These are phyloP conservation scores for Ormyrus pomaceus DNA, from an alignment of 2,888 invertebrate genomes.

Conservation along the genomic window DNA sequence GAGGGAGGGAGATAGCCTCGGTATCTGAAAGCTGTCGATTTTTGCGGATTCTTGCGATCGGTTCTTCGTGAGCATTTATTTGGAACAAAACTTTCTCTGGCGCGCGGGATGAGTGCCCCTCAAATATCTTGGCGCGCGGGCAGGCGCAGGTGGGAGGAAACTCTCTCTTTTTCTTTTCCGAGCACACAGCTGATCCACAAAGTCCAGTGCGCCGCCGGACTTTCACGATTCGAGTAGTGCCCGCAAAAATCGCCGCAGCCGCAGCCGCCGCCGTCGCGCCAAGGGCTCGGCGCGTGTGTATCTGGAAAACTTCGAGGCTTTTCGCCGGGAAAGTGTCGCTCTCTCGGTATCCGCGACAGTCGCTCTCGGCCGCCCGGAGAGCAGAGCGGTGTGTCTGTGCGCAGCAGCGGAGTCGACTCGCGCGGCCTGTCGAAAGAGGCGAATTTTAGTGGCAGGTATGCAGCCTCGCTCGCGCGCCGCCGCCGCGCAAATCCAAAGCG, in stretches of 20 bases:
- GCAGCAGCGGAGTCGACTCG: neutral
- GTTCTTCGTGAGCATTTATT: slow-evolving; percentile 30
- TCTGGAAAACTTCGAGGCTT: no score
- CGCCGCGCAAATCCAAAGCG: neutral
- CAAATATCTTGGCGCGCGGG: slow-evolving; percentile 38
- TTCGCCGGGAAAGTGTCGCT: no score
- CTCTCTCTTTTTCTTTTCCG: slow-evolving; percentile 69
- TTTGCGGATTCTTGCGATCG: slow-evolving; percentile 1
- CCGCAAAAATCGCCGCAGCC: neutral
- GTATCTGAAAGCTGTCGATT: neutral
- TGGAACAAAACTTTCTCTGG: slow-evolving; percentile 50
- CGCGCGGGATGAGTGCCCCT: slow-evolving; percentile 52
- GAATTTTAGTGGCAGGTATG: no score
- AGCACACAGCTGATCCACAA: slow-evolving; percentile 70
- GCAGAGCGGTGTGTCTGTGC: neutral
- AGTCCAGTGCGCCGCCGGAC: slow-evolving; percentile 68
- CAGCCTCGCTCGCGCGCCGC: no score
- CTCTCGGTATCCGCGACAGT: no score
- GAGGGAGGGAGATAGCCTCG: no score
- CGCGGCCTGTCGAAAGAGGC: neutral
- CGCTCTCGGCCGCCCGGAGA: no score
- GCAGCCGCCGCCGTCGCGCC: neutral
- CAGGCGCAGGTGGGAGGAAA: slow-evolving; percentile 66
- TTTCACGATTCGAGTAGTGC: slow-evolving; percentile 66
- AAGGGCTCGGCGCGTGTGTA: neutral